Base-by-base conservation (phyloP, 2,113 vertebrate genomes). In the Brachypteracias leptosomus region DNA sequence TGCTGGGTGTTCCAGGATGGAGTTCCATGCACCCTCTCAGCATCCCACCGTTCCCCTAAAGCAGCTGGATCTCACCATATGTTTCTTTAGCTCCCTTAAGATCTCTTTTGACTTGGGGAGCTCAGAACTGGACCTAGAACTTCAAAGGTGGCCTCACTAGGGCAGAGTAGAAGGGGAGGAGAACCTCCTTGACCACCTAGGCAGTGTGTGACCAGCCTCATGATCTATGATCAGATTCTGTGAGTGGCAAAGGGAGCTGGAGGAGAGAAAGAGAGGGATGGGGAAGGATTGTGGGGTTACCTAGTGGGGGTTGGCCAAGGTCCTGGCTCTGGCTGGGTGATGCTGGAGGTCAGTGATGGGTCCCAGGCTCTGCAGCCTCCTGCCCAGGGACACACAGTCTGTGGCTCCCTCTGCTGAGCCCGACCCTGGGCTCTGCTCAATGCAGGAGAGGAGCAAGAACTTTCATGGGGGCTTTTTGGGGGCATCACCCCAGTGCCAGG, bases 401-500 rank as follows among this genome's bases (percentile, higher is more conserved):
- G 93, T 92, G 89, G 91, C 93, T 96, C 93, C 96, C 96, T 89
- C 96, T 97, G 93, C 93, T 36, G 96, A 84, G 89, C 91, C 91
- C 4, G 7, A 63, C 63, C 75, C 79, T 1, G 29, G 73, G 80
- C 86, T 88, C 89, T 16, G 66, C 78, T 51, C 3, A 0, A 25
- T 1, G 7, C 19, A 1, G 33, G 17, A 71, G 49, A 85, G 68
- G 8, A 74, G 17, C 31, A 1, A 33, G 12, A 33, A 31, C 36
- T 29, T 12, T 33, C 52, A 1, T 0, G 7, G 46, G 9, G 31
- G 16, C 31, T 17, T 44, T 36, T 17, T 2, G 0, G 26, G 49
- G 44, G 16, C 13, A 16, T 44, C 44, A 44, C 20, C 7, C 22
- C 2, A 3, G 3, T 21, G 28, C 18, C 81, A 21, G n/a, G 4